A percentile compares a stretch with the other conserved stretches of the same genome.
Conservation (phyloP, 2,113 vertebrate genomes). For the Pontoporia blainvillei region DNA sequence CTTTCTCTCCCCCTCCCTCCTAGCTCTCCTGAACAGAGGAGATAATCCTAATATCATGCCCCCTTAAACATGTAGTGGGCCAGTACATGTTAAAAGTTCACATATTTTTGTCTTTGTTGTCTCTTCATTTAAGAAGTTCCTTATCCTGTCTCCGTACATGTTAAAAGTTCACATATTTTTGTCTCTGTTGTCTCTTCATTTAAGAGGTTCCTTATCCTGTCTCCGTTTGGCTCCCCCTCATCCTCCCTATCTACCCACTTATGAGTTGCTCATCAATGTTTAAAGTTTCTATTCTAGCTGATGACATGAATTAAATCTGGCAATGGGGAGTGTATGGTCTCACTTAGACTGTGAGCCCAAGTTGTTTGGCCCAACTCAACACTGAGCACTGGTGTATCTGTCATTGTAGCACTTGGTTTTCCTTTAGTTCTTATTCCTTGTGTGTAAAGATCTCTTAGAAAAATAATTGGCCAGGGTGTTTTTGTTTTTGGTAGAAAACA, state of each 20-base stretch:
- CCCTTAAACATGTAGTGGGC: rapidly evolving
- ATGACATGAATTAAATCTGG: not conserved
- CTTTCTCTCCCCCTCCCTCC: not conserved
- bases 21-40: not conserved
- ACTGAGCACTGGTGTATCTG: not conserved
- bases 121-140: not conserved
- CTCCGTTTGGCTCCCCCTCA: not conserved
- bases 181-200: not conserved
- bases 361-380: not conserved
- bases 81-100: not conserved
- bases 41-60: not conserved
- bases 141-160: not conserved
- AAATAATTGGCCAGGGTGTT: not conserved
- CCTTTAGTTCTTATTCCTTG: not conserved
- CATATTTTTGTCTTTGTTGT: not conserved
- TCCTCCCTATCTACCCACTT: not conserved
- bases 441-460: not conserved
- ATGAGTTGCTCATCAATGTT: not conserved
- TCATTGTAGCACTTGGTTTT: not conserved
- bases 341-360: not conserved
- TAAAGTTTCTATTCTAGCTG: not conserved
- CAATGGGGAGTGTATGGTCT: not conserved
- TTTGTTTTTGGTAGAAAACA: not conserved
- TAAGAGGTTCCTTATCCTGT: not conserved
- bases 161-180: not conserved